Evolutionary conservation across 1,140 invertebrate genomes (phyloP), one percentile per base, ranked within the genome.

Genomic region (Drosophila asahinai): DNA sequence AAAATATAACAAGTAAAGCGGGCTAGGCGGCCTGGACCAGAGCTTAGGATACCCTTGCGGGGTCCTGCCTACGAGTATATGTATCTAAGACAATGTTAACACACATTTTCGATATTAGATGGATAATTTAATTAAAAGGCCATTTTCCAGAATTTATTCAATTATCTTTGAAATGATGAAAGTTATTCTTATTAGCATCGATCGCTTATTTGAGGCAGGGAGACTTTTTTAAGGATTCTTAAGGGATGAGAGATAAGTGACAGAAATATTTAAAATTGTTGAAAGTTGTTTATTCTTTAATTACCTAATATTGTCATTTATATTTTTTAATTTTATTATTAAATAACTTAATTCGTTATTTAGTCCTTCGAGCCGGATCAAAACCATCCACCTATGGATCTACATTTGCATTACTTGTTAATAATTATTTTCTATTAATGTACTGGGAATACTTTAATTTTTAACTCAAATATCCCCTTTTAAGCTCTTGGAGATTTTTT

Each of bases 1-100:
- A 83, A 71, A 83, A 71, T 77, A 77, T 60, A 78, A 49, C 42
- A 67, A 52, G 27, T 25, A 38, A 47, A 33, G 58, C 60, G 43
- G 63, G 40, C 27, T 63, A 17, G 58, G 40, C 63, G 25, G 11
- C 54, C 15, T 57, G 59, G 40, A 63, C 63, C 63, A 63, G 3
- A 42, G 63, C 63, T 45, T 63, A 45, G 58, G 60, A 66, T 66
- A 66, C 63, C 27, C 63, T 66, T 25, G n/a, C 14, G 8, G 38
- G 36, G 19, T n/a, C 52, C 52, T 55, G 19, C 36, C 15, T 57
- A 38, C 14, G 14, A 33, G 51, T 55, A 15, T 38, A 27, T 54
- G 7, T 2, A 30, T 30, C 17, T 36, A 30, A 19, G 17, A 36
- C 51, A 54, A 36, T 19, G 36, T 40, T 57, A 40, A 40, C 54